phyloP scores from a whole-genome alignment of 2,797 vertebrate species.

The Oreochromis grahami region DNA sequence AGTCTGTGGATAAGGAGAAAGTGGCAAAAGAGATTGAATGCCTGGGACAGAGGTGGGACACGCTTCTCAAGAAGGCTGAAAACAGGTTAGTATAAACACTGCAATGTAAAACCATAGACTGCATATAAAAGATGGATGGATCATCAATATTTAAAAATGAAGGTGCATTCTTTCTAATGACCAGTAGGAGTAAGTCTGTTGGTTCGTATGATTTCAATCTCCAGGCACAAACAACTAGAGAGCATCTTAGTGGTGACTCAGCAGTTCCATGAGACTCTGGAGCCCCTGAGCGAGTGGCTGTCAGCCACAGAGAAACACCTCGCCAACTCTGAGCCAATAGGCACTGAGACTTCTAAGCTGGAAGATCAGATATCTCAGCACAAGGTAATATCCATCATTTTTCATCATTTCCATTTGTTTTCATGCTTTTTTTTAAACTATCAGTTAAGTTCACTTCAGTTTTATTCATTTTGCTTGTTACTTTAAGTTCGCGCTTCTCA shows the following conservation, averaged over 20 bases:
- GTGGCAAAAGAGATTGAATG: slow-evolving; percentile 88
- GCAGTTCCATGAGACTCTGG: slow-evolving; percentile 93
- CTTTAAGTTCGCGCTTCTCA: slow-evolving; percentile 26
- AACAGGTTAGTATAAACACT: slow-evolving; percentile 77
- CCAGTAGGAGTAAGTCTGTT: not conserved
- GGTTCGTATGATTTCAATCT: not conserved
- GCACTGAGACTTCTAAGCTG: slow-evolving; percentile 90
- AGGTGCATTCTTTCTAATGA: not conserved
- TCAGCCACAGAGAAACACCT: slow-evolving; percentile 86
- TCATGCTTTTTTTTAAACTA: not conserved
- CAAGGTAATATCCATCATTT: slow-evolving; percentile 76
- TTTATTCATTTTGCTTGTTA: slow-evolving; percentile 8
- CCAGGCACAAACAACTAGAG: slow-evolving; percentile 92
- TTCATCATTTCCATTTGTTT: not conserved
- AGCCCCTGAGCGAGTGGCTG: slow-evolving; percentile 92
- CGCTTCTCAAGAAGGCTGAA: slow-evolving; percentile 91
- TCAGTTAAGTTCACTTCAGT: not conserved
- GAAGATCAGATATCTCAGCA: slow-evolving; percentile 91
- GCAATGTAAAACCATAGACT: not conserved
- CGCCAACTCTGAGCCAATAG: slow-evolving; percentile 88
- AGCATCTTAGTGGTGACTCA: slow-evolving; percentile 91
- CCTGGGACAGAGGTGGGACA: slow-evolving; percentile 90
- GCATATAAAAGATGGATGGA: not conserved
- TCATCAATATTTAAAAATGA: not conserved
- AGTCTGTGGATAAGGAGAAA: slow-evolving; percentile 89